These are phyloP conservation scores for Fundulus diaphanus DNA, from an alignment of 2,797 vertebrate genomes.

Conservation along the genomic window DNA sequence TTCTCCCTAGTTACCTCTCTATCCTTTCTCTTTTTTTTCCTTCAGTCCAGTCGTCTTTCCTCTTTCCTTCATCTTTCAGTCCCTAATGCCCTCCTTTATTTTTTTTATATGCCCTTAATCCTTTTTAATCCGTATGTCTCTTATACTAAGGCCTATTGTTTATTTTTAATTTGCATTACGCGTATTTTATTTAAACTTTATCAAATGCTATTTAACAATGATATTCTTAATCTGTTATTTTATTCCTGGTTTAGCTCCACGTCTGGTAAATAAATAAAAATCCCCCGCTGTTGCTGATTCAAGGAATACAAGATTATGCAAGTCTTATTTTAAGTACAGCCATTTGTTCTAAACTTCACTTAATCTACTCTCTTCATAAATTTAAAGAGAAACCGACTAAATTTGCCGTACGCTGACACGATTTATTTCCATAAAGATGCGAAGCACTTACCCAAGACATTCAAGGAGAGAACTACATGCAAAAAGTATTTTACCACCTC, in stretches of 20 bases:
- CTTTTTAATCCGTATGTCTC: constrained; percentile 8
- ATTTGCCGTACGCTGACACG: not conserved
- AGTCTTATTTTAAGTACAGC: not conserved
- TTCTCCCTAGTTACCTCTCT: constrained; percentile 24
- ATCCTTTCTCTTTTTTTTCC: constrained; percentile 15
- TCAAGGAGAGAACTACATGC: not conserved
- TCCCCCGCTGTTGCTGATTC: not conserved
- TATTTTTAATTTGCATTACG: constrained; percentile 11
- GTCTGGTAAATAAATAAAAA: not conserved
- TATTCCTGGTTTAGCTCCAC: not conserved
- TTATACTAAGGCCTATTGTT: constrained; percentile 15
- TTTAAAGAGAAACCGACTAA: not conserved
- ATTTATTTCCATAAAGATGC: not conserved
- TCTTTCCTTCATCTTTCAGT: constrained; percentile 15
- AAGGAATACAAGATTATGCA: not conserved
- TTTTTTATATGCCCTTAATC: constrained; percentile 2
- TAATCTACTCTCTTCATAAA: not conserved
- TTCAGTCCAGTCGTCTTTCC: constrained; percentile 3
- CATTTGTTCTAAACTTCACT: not conserved
- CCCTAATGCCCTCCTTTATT: constrained; percentile 15
- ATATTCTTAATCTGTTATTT: not conserved
- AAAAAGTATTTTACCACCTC: not conserved
- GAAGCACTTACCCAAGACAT: not conserved
- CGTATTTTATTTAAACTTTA: not conserved
- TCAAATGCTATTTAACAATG: not conserved